Evolutionary conservation across 2,797 vertebrate genomes (phyloP).

Genomic region (Cirrhinus mrigala): DNA sequence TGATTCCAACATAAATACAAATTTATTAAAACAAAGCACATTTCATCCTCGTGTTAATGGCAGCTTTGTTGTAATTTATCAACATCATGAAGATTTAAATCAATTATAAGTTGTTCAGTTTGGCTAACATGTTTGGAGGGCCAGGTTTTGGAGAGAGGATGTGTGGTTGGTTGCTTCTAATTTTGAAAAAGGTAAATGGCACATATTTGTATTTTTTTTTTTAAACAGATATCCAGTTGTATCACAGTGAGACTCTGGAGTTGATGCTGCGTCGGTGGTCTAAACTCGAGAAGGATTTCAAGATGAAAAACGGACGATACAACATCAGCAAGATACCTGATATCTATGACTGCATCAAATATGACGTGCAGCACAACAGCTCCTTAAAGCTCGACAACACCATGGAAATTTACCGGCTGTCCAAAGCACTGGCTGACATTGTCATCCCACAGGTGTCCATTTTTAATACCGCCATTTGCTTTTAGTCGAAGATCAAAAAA

Average conservation of each 20-base stretch:
- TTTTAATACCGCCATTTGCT: neutral
- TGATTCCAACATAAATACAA: no score
- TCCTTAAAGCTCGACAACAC: slow-evolving; percentile 87
- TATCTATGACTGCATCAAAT: slow-evolving; percentile 93
- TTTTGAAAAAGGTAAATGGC: neutral
- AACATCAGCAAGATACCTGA: slow-evolving; percentile 94
- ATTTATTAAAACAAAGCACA: no score
- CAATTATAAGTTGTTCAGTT: no score
- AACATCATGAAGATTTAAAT: no score
- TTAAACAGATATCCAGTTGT: slow-evolving; percentile 86
- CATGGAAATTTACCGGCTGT: slow-evolving; percentile 89
- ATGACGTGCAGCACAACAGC: slow-evolving; percentile 89
- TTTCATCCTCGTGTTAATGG: no score
- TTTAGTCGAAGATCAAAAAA: neutral
- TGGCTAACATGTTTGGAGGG: neutral
- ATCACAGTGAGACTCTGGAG: slow-evolving; percentile 90
- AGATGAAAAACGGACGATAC: slow-evolving; percentile 90
- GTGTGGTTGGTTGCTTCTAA: neutral
- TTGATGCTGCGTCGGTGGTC: slow-evolving; percentile 90
- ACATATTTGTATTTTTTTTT: neutral
- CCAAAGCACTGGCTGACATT: slow-evolving; percentile 90
- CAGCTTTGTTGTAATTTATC: no score
- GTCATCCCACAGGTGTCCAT: slow-evolving; percentile 87
- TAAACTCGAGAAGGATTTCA: slow-evolving; percentile 91
- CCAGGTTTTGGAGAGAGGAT: neutral